Evolutionary conservation across 1,140 invertebrate genomes (phyloP), one percentile per base, ranked within the genome.

Genomic region (Nixonia krombeini): DNA sequence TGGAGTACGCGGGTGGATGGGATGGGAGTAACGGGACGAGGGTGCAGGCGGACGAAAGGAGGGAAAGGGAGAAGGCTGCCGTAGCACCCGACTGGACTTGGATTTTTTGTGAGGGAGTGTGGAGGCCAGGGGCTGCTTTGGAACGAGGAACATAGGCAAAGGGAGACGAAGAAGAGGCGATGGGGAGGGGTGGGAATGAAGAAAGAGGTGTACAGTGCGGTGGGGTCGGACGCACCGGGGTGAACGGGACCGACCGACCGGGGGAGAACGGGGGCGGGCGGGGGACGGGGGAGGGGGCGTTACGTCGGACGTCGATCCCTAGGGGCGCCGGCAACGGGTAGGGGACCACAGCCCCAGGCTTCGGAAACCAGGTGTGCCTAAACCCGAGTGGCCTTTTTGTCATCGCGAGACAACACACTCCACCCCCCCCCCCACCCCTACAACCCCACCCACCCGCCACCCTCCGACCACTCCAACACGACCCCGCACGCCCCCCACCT

Each of bases 11-110:
- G 40, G 26, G 29, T 15, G 31, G 28, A 44, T 2, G 2, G 16
- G 44, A 10, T 23, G 33, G 46, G 15, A 53, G 46, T 42, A 51
- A 44, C 5, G 37, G 40, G 49, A 46, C 29, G 72, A 76, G 70
- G 73, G 74, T 44, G 45, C 58, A 70, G 75, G 78, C 74, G 76
- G 68, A 75, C 70, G 70, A 76, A 77, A 74, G 70, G 73, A 73
- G 65, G 63, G 67, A 65, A 77, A 73, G 75, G 76, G 76, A 77
- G 68, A 78, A 76, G 73, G 70, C 76, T 75, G 77, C 81, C 77
- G 74, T 75, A 74, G 78, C 76, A 76, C 72, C 73, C 74, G 75
- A 74, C 79, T 79, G 78, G 79, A 83, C 77, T 79, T 59, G 76
- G 65, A 72, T 75, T 80, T 79, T 79, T 80, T 78, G 52, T 52